Evolutionary conservation across 1,140 invertebrate genomes (phyloP).

Genomic region (Diploscapter pachys): DNA sequence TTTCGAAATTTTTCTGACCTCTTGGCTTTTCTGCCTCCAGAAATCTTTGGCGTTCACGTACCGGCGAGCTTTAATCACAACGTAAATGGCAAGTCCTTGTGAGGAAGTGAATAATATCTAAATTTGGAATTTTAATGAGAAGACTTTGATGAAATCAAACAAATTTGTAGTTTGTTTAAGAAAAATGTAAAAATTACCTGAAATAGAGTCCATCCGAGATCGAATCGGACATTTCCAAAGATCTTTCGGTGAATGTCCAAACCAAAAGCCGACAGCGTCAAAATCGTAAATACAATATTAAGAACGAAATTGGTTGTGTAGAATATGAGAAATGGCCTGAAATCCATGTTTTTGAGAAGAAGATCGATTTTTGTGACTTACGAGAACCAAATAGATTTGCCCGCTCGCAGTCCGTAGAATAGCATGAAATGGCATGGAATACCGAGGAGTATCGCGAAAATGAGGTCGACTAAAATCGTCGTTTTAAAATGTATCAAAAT

Average conservation of each 20-base stretch:
- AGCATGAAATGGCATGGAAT: conserved; percentile 31
- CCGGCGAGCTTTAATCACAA: conserved; percentile 24
- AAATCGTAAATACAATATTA: conserved; percentile 24
- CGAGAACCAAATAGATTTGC: conserved; percentile 22
- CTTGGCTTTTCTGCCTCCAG: conserved; percentile 14
- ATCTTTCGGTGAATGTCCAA: conserved; percentile 29
- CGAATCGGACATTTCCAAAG: conserved; percentile 32
- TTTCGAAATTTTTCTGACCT: not conserved
- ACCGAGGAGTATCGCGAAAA: conserved; percentile 26
- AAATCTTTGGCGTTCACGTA: conserved; percentile 30
- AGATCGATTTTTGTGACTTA: conserved; percentile 7
- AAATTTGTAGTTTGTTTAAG: not conserved
- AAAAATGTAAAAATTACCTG: conserved; percentile 16
- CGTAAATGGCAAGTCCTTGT: conserved; percentile 34
- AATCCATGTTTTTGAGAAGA: not conserved
- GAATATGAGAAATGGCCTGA: conserved; percentile 32
- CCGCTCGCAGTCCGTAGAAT: conserved; percentile 22
- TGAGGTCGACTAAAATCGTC: conserved; percentile 28
- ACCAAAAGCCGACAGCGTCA: conserved; percentile 20
- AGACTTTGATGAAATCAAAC: not conserved
- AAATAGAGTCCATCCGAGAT: conserved; percentile 31
- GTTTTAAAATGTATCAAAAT: not conserved
- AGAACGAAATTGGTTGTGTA: conserved; percentile 35
- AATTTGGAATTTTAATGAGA: not conserved
- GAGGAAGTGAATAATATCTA: conserved; percentile 28